phyloP scores from a whole-genome alignment of 1,140 invertebrate genomes.

The Elymnias hypermnestra region DNA sequence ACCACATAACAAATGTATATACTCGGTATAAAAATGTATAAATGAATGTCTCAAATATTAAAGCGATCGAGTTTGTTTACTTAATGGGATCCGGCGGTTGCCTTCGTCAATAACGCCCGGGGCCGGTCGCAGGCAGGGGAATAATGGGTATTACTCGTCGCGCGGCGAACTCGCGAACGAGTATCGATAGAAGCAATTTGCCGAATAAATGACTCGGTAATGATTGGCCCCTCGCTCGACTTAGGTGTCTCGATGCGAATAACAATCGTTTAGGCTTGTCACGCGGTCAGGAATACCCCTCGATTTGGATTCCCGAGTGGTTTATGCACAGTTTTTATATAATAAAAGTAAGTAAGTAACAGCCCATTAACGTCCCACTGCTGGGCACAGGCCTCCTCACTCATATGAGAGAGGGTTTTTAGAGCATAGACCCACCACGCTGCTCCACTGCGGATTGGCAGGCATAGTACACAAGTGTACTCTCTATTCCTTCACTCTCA shows the following conservation, averaged over 20 bases:
- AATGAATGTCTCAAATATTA: background rate
- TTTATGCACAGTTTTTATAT: too few species aligned
- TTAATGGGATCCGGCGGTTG: slow-evolving; percentile 20
- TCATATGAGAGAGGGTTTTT: too few species aligned
- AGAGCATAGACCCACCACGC: too few species aligned
- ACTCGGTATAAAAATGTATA: background rate
- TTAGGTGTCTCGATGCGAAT: slow-evolving; percentile 13
- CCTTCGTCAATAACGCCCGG: slow-evolving; percentile 35
- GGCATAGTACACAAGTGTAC: too few species aligned
- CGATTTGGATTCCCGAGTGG: too few species aligned
- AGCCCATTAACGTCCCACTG: too few species aligned
- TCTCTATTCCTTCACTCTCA: too few species aligned
- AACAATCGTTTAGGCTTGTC: slow-evolving; percentile 3
- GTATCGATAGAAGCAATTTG: slow-evolving; percentile 58
- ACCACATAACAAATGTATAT: too few species aligned
- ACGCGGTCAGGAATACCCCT: slow-evolving; percentile 8
- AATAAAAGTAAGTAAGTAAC: too few species aligned
- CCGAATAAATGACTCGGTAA: slow-evolving; percentile 47
- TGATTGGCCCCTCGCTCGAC: slow-evolving; percentile 22
- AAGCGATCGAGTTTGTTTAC: slow-evolving; percentile 10
- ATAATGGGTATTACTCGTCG: slow-evolving; percentile 54
- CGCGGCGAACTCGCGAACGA: slow-evolving; percentile 32
- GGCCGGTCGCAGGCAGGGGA: slow-evolving; percentile 33
- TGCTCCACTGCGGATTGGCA: too few species aligned
- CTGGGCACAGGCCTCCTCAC: too few species aligned